Base-by-base conservation (phyloP, 2,888 invertebrate species). In the Caenorhabditis parvicauda region DNA sequence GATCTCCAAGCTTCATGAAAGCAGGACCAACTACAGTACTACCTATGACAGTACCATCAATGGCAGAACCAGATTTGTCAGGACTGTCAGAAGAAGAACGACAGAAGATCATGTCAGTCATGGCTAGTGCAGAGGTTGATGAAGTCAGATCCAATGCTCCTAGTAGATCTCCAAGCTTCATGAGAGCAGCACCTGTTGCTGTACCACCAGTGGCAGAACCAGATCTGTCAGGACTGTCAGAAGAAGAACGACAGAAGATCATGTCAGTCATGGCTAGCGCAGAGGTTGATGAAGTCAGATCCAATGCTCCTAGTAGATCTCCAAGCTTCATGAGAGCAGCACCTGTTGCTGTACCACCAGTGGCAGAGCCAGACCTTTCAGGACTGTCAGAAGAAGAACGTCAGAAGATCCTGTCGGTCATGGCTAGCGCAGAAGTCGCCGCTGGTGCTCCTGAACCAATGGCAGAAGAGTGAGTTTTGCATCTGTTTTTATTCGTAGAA, bases 251-350 rank as follows among this genome's bases (percentile, higher is more conserved):
- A 50, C 83, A 85, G 54, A 84, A 86, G 79, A 87, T 87, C 49
- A 84, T 85, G 66, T 84, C 85, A 61, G 87, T 87, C 19, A 87
- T 87, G 84, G 85, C 85, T 35, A 83, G 86, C 73, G 87, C 87
- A 39, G 85, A 86, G 63, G 71, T 84, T 69, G 56, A 65, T 51
- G 54, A 53, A 14, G 46, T 39, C 3, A 44, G 21, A 3, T 19
- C 24, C 28, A 27, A 27, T 12, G 24, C 17, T 41, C n/a, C n/a
- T 3, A 61, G 54, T 25, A 25, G 61, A 39, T 61, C 61, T 0
- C 45, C 61, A 12, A 61, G 61, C 32, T 42, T 53, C 12, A 39
- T n/a, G 21, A 38, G 37, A 17, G n/a, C 22, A 14, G 21, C 14
- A 25, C 2, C 32, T 3, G n/a, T n/a, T 12, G 43, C 52, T 6